Evolutionary conservation across 37 sponge, comb jelly and placozoan species (phyloP).

Genomic region (Aplysina aerophoba): DNA sequence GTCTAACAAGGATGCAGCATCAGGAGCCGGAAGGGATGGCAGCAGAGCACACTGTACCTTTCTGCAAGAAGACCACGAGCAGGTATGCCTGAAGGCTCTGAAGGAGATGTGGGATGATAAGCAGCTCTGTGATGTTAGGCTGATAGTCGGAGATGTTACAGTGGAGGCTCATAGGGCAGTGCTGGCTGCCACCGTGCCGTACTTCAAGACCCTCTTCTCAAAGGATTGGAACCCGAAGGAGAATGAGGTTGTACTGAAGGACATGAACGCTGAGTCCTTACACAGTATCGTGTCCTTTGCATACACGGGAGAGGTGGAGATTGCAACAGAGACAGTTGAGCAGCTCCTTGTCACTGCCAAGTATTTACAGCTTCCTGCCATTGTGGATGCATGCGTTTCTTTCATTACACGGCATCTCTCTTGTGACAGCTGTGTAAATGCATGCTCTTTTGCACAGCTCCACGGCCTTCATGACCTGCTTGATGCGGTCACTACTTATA

Average conservation of each 20-base stretch:
- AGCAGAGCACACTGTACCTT: neutral
- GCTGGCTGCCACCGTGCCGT: slow-evolving; percentile 79
- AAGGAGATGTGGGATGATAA: slow-evolving; percentile 65
- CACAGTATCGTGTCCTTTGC: slow-evolving; percentile 64
- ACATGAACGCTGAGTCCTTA: slow-evolving; percentile 55
- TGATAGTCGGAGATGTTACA: slow-evolving; percentile 47
- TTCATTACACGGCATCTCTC: slow-evolving; percentile 65
- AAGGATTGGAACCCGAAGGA: slow-evolving; percentile 47
- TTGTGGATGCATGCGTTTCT: slow-evolving; percentile 49
- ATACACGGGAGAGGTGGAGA: slow-evolving; percentile 71
- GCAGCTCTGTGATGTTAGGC: slow-evolving; percentile 80
- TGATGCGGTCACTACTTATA: slow-evolving; percentile 33
- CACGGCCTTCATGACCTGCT: slow-evolving; percentile 53
- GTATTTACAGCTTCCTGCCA: slow-evolving; percentile 46
- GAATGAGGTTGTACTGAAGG: slow-evolving; percentile 58
- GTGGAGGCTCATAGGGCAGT: slow-evolving; percentile 76
- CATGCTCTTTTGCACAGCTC: slow-evolving; percentile 51
- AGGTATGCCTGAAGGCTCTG: slow-evolving; percentile 39
- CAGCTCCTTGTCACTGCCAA: slow-evolving; percentile 66
- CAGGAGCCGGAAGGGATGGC: neutral
- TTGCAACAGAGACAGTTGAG: slow-evolving; percentile 60
- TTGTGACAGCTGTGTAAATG: slow-evolving; percentile 71
- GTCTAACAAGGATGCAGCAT: neutral
- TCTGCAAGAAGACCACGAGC: slow-evolving; percentile 42
- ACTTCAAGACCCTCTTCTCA: slow-evolving; percentile 85